These are phyloP conservation scores for Aegypius monachus DNA, from an alignment of 2,113 vertebrate genomes.

Conservation along the genomic window DNA sequence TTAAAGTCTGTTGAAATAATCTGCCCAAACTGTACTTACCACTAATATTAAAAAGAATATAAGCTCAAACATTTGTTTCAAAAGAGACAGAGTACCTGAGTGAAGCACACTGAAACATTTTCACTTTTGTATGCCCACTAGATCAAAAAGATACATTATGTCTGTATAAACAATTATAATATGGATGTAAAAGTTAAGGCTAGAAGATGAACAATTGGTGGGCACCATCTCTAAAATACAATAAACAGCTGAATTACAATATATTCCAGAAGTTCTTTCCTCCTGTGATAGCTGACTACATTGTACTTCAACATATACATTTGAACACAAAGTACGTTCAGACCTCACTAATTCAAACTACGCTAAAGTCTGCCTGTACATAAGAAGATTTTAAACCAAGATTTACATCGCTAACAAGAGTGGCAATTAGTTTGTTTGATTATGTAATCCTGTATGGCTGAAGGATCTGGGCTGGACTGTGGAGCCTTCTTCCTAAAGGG, in stretches of 20 bases:
- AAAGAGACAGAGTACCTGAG: background rate
- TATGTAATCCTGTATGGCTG: background rate
- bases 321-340: background rate
- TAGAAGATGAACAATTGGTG: background rate
- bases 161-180: background rate
- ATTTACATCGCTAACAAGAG: background rate
- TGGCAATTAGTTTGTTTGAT: background rate
- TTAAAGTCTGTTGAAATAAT: background rate
- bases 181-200: constrained; percentile 26
- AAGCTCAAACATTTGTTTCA: background rate
- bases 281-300: background rate
- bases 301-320: background rate
- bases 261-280: background rate
- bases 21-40: background rate
- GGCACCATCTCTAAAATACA: constrained; percentile 6
- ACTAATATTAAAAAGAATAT: background rate
- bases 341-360: background rate
- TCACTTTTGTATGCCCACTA: background rate
- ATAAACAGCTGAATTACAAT: background rate
- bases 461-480: background rate
- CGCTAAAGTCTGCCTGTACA: background rate
- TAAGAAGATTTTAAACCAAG: background rate
- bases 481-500: background rate
- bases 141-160: background rate
- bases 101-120: background rate